Base-by-base conservation (phyloP, 2,797 vertebrate species). In the Sphenopsis melanotis region DNA sequence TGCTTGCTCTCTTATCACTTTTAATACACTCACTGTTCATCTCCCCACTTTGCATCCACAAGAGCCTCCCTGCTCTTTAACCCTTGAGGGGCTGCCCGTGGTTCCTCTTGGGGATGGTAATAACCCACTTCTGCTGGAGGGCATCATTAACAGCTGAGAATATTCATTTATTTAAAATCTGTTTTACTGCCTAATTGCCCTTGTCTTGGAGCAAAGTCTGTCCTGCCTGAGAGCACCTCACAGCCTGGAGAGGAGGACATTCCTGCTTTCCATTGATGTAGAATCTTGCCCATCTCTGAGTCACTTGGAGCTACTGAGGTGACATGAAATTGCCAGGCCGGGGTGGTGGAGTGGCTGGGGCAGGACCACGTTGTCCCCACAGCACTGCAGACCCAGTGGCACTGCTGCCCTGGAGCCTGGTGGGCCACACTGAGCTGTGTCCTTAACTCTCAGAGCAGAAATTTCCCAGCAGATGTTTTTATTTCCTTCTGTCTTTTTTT, bases 301-400 rank as follows among this genome's bases (percentile, higher is more conserved):
- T 57, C 59, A 7, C 27, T 42, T 18, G 57, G 65, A 60, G 66
- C 32, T 66, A 0, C 71, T 15, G 59, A 34, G 27, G 83, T 34
- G 60, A 6, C 1, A 0, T 8, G 21, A 27, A 42, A 19, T 17
- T 19, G 39, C 46, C 66, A 27, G 34, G 16, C 15, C 22, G 6
- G 50, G 17, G 1, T 10, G 64, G 2, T 15, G 27, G 49, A 21
- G 32, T 15, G 46, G 1, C 46, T 29, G 23, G 4, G 12, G 52
- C 8, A 7, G 90, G 46, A 29, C 32, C 3, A 1, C 0, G 0
- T 2, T 57, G 32, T 60, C 41, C 50, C 50, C 42, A 7, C 9
- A 12, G 42, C 8, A 5, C 80, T 41, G 42, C 77, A 69, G 2
- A 9, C 37, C 46, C 20, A 4, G 27, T 57, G 90, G 14, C 85